Base-by-base conservation (phyloP, 2,113 vertebrate genomes). In the Pterophyllum scalare region DNA sequence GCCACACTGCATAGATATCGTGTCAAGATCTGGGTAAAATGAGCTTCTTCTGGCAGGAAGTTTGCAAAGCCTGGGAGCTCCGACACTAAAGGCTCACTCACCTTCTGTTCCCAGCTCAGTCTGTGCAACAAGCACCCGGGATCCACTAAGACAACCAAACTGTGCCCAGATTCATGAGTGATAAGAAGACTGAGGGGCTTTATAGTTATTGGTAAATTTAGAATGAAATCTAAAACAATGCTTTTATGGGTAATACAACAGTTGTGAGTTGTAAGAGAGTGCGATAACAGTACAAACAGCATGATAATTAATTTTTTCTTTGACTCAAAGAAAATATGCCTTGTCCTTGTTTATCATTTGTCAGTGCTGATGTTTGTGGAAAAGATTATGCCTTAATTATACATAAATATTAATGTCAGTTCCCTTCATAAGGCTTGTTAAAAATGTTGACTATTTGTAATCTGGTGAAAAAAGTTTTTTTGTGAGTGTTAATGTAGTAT, bases 31-130 rank as follows among this genome's bases (percentile, higher is more conserved):
- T 52, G 24, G 38, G 61, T 52, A 43, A 77, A 80, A 52, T 64
- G 31, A 78, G 40, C 77, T 81, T 62, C 60, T 76, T 57, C 80
- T 52, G 79, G 79, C 59, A 85, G 56, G 43, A 83, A 62, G 77
- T 77, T 72, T 77, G 43, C 70, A 84, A 57, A 74, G 59, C 17
- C 49, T 15, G 74, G 75, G 74, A 58, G 46, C 67, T 72, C 67
- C 31, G 67, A 72, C 67, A 54, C 75, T 19, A 33, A 83, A 75
- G 22, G 38, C 80, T 82, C 49, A 13, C 64, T 77, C 83, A 59
- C 72, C 78, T 64, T 35, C 78, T 74, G 81, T 74, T 80, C 67
- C 26, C 28, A 58, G 57, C 59, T 67, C 61, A 84, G 54, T 40
- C 20, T 57, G 72, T 79, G 84, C 65, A 85, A 84, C 64, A 72